phyloP scores from a whole-genome alignment of 2,888 invertebrate genomes.

The Lepeophtheirus nordmannii region DNA sequence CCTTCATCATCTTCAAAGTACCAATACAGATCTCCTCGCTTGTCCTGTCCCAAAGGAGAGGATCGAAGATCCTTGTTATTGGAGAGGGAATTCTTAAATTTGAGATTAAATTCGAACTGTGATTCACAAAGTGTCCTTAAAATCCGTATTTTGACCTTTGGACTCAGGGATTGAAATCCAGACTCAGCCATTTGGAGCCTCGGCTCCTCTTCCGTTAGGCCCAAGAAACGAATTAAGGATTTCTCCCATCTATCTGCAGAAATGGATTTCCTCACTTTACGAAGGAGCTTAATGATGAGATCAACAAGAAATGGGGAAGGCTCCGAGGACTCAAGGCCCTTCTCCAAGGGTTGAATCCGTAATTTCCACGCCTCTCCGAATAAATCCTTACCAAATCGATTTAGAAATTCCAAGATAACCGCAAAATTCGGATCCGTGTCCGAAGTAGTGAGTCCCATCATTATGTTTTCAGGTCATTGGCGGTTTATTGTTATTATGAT shows the following conservation, averaged over 20 bases:
- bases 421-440: conserved; percentile 19
- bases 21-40: conserved; percentile 83
- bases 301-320: conserved; percentile 63
- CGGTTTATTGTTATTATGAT: too few relatives aligned
- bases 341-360: conserved; percentile 26
- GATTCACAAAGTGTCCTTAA: conserved; percentile 78
- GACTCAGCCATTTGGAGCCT: conserved; percentile 19
- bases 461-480: neutral
- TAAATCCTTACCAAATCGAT: conserved; percentile 1
- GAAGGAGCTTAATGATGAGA: conserved; percentile 67
- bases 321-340: neutral
- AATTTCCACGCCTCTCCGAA: conserved; percentile 17
- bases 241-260: conserved; percentile 78
- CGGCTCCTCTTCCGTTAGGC: neutral
- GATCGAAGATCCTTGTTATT: conserved; percentile 48
- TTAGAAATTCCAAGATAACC: conserved; percentile 9
- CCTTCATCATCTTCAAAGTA: conserved; percentile 71
- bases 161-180: conserved; percentile 81
- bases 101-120: conserved; percentile 84
- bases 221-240: conserved; percentile 42
- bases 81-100: conserved; percentile 76
- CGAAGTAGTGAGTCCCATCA: neutral
- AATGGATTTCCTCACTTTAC: conserved; percentile 66
- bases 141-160: conserved; percentile 73
- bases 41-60: conserved; percentile 79